These are phyloP conservation scores for Agraylea sexmaculata DNA, from an alignment of 1,140 invertebrate genomes.

Conservation along the genomic window DNA sequence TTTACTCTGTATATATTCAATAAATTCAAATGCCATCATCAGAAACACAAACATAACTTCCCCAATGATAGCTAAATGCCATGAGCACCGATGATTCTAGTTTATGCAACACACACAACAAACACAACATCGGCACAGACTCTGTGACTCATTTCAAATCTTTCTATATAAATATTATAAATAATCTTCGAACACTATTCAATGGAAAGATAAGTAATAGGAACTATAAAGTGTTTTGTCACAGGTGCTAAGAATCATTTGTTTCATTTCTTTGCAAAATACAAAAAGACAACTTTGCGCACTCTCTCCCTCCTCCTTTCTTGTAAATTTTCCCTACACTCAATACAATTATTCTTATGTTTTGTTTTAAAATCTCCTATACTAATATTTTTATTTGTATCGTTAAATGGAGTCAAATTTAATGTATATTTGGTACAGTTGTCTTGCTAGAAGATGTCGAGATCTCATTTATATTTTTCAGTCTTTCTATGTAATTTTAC, in stretches of 20 bases:
- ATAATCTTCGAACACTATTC: slow-evolving; percentile 22
- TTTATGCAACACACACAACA: no score
- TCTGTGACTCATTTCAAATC: no score
- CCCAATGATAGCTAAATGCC: no score
- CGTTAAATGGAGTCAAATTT: slow-evolving; percentile 21
- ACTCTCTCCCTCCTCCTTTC: slow-evolving; percentile 16
- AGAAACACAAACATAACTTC: no score
- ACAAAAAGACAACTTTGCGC: no score
- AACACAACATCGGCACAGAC: no score
- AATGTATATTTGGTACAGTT: slow-evolving; percentile 22
- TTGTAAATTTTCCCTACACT: slow-evolving; percentile 20
- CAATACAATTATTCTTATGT: slow-evolving; percentile 8
- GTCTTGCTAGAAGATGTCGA: slow-evolving; percentile 16
- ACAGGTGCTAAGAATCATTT: slow-evolving; percentile 19
- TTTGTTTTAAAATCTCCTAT: slow-evolving; percentile 19
- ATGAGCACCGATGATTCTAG: no score
- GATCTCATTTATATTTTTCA: no score
- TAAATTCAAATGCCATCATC: no score
- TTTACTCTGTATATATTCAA: no score
- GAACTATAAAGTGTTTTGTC: slow-evolving; percentile 22
- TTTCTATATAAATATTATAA: slow-evolving; percentile 19
- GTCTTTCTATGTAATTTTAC: slow-evolving; percentile 22
- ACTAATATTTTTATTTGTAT: slow-evolving; percentile 18
- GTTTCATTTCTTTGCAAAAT: slow-evolving; percentile 18
- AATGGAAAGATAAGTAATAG: slow-evolving; percentile 22